These are phyloP conservation scores for Trichomalopsis sarcophagae DNA, from an alignment of 1,140 invertebrate species.

Conservation along the genomic window DNA sequence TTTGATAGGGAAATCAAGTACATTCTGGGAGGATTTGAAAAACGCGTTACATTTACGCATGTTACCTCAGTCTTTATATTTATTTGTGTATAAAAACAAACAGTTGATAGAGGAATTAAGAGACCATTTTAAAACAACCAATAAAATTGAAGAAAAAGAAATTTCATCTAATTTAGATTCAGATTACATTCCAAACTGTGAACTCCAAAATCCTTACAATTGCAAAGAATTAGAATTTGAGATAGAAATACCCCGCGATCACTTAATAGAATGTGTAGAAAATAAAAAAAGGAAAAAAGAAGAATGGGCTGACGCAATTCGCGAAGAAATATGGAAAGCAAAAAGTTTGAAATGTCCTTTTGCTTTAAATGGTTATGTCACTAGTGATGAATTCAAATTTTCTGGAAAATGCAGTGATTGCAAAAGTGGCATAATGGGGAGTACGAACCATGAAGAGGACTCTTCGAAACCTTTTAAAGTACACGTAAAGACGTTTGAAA, in stretches of 20 bases:
- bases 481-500: neutral
- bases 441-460: neutral
- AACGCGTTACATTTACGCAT: neutral
- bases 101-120: neutral
- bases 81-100: slow-evolving; percentile 13
- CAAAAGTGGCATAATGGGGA: neutral
- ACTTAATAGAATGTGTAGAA: neutral
- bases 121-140: neutral
- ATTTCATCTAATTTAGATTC: neutral
- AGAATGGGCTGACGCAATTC: neutral
- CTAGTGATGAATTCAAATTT: neutral
- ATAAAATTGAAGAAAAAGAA: slow-evolving; percentile 6
- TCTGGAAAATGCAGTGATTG: neutral
- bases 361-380: neutral
- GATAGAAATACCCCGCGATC: neutral
- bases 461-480: neutral
- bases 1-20: neutral
- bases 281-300: neutral
- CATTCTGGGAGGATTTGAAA: neutral
- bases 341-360: neutral
- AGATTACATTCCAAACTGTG: neutral
- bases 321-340: neutral
- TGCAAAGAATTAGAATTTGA: neutral
- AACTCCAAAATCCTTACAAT: neutral
- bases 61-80: neutral